Evolutionary conservation across 2,113 vertebrate genomes (phyloP).

Genomic region (Rhinogobius similis): DNA sequence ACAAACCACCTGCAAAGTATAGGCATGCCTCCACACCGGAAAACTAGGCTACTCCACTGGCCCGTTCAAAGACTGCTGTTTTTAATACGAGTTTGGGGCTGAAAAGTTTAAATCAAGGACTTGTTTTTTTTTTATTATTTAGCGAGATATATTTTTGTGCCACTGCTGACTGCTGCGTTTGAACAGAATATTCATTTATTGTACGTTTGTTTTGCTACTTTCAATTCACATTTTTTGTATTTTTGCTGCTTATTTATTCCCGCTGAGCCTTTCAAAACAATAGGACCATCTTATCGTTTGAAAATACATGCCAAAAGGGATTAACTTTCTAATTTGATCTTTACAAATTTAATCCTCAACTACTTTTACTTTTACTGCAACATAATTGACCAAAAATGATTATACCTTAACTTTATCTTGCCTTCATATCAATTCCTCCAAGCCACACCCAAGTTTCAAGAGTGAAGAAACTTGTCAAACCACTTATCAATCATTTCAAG

Average conservation of each 20-base stretch:
- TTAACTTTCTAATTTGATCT: too few relatives aligned
- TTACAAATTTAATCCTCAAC: too few relatives aligned
- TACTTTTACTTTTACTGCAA: not conserved
- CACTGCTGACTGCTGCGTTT: not conserved
- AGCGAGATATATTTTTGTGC: not conserved
- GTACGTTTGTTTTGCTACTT: not conserved
- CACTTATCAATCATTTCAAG: not conserved
- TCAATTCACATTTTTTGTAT: not conserved
- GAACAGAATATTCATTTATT: not conserved
- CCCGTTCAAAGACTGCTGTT: constrained; percentile 47
- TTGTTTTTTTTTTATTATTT: constrained; percentile 12
- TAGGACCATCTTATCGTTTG: not conserved
- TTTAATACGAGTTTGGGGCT: constrained; percentile 48
- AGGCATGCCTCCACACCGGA: constrained; percentile 68
- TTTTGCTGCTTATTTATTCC: not conserved
- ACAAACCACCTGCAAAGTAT: constrained; percentile 28
- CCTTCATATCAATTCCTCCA: not conserved
- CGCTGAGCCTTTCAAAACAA: not conserved
- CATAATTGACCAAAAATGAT: not conserved
- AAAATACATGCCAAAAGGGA: not conserved
- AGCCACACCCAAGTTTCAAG: not conserved
- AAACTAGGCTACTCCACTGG: constrained; percentile 58
- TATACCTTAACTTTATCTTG: not conserved
- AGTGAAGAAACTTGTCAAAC: not conserved
- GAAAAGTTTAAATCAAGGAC: constrained; percentile 22